A percentile compares a stretch with the other conserved stretches of the same genome.
These are phyloP conservation scores for Cyclophora albipunctata DNA, from an alignment of 2,888 invertebrate species.

Conservation along the genomic window DNA sequence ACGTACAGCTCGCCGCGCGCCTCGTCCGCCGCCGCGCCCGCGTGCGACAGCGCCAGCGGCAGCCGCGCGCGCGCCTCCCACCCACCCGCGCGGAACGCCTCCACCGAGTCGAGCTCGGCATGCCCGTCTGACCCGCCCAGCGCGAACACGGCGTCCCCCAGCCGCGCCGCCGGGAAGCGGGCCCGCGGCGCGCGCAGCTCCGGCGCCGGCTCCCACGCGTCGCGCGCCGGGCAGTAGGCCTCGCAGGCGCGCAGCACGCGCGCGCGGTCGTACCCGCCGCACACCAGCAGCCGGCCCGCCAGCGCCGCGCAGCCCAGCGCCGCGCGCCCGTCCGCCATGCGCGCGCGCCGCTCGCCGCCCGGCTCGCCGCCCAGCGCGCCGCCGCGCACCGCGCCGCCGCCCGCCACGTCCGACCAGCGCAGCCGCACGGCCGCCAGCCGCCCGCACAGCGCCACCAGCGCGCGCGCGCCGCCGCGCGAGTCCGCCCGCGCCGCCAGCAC, in stretches of 20 bases:
- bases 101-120: slow-evolving; percentile 80
- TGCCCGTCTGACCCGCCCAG: slow-evolving; percentile 90
- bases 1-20: slow-evolving; percentile 62
- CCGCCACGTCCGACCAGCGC: slow-evolving; percentile 76
- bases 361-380: slow-evolving; percentile 83
- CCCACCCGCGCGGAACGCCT: slow-evolving; percentile 71
- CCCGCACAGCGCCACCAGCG: slow-evolving; percentile 69
- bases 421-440: slow-evolving; percentile 75
- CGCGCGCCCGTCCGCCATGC: slow-evolving; percentile 47
- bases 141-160: slow-evolving; percentile 82
- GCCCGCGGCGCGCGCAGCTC: slow-evolving; percentile 85
- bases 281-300: slow-evolving; percentile 82
- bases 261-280: slow-evolving; percentile 88
- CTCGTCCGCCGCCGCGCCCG: slow-evolving; percentile 80
- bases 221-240: slow-evolving; percentile 80
- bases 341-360: slow-evolving; percentile 58
- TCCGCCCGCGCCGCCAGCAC: slow-evolving; percentile 68
- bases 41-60: slow-evolving; percentile 79
- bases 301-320: slow-evolving; percentile 83
- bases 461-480: slow-evolving; percentile 66
- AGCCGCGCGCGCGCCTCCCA: slow-evolving; percentile 29
- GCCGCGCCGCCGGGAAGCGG: slow-evolving; percentile 82
- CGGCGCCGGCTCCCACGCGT: slow-evolving; percentile 81
- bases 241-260: slow-evolving; percentile 87
- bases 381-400: slow-evolving; percentile 84